Base-by-base conservation (phyloP, 2,113 vertebrate genomes). In the Ailuropoda melanoleuca region DNA sequence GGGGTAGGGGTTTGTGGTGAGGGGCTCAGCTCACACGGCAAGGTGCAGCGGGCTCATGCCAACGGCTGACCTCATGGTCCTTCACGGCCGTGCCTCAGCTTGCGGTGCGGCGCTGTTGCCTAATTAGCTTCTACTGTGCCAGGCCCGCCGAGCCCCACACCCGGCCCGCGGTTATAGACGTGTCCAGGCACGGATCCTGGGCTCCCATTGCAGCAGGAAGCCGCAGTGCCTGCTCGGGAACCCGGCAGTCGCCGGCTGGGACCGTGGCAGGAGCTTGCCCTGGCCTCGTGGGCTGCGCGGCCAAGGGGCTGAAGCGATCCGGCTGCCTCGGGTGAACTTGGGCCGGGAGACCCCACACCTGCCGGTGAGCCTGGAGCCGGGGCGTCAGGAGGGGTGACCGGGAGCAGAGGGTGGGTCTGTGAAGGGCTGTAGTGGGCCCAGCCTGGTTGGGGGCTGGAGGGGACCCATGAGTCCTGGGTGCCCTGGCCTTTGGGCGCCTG, bases 131-230 rank as follows among this genome's bases (percentile, higher is more conserved):
- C 4, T 6, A 0, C 31, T 0, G 66, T 88, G 95, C 92, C 91
- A 70, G 95, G 81, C 93, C 75, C 5, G 75, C 31, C 15, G 19
- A 92, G 80, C 95, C 94, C 94, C 96, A 89, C 34, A 15, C 97
- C 96, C 26, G 66, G 89, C 88, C 95, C 0, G 64, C 0, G 4
- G 68, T 23, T 55, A 1, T 56, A 83, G 95, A 43, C 97, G 0
- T 97, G 97, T 66, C 15, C 1, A 29, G 97, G 87, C 97, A 96
- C 0, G 14, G 96, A 66, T 21, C 43, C 55, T 0, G 53, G 50
- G 29, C 84, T 93, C 75, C 86, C 4, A 4, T 56, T 11, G 74
- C 11, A 0, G 48, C 95, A 97, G 93, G 96, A 96, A 97, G 87
- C 86, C 3, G 68, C n/a, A 1, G 29, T 1, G 62, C 85, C 43